Conservation (phyloP, 1,140 invertebrate species). For the Drosophila rufa region DNA sequence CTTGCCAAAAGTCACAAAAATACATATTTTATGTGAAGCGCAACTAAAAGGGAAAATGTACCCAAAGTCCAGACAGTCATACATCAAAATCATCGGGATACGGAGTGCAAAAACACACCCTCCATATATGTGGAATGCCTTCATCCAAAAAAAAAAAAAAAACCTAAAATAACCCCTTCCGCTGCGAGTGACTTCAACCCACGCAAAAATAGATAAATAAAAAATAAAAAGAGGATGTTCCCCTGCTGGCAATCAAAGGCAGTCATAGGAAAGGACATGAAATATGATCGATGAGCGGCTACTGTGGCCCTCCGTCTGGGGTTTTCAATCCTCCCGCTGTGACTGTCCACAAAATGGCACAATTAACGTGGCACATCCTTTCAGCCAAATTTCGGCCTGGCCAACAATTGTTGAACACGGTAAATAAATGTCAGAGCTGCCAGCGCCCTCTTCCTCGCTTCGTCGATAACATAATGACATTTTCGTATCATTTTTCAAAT, state of each 20-base stretch:
- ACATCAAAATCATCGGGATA: conserved; percentile 72
- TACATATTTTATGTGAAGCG: conserved; percentile 56
- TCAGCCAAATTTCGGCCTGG: conserved; percentile 73
- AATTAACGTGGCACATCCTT: conserved; percentile 84
- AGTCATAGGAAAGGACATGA: conserved; percentile 68
- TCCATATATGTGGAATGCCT: conserved; percentile 54
- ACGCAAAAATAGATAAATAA: conserved; percentile 65
- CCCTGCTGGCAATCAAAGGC: conserved; percentile 74
- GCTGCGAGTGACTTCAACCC: conserved; percentile 40
- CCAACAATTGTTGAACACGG: conserved; percentile 78
- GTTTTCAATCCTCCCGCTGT: conserved; percentile 54
- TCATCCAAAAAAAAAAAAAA: neutral
- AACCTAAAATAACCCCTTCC: conserved; percentile 48
- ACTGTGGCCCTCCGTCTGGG: conserved; percentile 41
- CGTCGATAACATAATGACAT: conserved; percentile 81
- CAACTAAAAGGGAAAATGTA: conserved; percentile 44
- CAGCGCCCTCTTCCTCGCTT: conserved; percentile 20
- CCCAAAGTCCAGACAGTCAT: conserved; percentile 56
- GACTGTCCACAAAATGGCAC: conserved; percentile 82
- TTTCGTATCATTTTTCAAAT: conserved; percentile 83
- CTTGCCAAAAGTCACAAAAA: conserved; percentile 51
- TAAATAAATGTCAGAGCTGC: conserved; percentile 81
- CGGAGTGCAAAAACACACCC: conserved; percentile 50
- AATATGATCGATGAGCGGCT: conserved; percentile 77
- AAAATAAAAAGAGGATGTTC: conserved; percentile 30